These are phyloP conservation scores for Nothura maculosa DNA, from an alignment of 2,797 vertebrate genomes.

Conservation along the genomic window DNA sequence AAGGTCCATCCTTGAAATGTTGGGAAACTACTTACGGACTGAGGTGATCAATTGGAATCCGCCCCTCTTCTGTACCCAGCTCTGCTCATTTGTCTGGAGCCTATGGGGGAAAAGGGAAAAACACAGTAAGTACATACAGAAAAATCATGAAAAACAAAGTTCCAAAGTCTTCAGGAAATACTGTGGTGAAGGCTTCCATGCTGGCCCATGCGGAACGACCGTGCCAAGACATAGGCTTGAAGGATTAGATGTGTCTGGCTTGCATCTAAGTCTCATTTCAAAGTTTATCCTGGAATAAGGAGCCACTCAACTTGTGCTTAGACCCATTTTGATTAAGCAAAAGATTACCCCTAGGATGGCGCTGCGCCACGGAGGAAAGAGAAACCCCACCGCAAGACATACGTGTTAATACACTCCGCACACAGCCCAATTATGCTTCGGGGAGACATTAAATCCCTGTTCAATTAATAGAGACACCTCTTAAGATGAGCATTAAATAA, in stretches of 20 bases:
- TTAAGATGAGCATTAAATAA: conserved; percentile 62
- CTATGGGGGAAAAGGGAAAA: background rate
- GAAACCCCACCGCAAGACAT: background rate
- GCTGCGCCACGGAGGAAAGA: background rate
- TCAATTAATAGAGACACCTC: conserved; percentile 48
- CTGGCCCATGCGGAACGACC: background rate
- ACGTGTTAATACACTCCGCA: background rate
- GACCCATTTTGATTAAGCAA: conserved; percentile 5
- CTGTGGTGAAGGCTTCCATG: background rate
- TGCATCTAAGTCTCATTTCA: background rate
- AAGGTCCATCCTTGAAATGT: background rate
- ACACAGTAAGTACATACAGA: background rate
- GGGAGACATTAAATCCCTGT: conserved; percentile 51
- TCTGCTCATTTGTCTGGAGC: conserved; percentile 28
- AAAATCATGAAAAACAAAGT: background rate
- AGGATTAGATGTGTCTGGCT: background rate
- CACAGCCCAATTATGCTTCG: conserved; percentile 22
- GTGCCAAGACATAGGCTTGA: background rate
- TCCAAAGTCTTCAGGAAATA: background rate
- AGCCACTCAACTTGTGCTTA: background rate
- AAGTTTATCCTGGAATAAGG: background rate
- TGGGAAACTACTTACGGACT: conserved; percentile 33
- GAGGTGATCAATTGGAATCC: background rate
- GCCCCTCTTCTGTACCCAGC: background rate
- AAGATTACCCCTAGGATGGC: background rate